These are phyloP conservation scores for Cotesia typhae DNA, from an alignment of 1,140 invertebrate genomes.

Conservation along the genomic window DNA sequence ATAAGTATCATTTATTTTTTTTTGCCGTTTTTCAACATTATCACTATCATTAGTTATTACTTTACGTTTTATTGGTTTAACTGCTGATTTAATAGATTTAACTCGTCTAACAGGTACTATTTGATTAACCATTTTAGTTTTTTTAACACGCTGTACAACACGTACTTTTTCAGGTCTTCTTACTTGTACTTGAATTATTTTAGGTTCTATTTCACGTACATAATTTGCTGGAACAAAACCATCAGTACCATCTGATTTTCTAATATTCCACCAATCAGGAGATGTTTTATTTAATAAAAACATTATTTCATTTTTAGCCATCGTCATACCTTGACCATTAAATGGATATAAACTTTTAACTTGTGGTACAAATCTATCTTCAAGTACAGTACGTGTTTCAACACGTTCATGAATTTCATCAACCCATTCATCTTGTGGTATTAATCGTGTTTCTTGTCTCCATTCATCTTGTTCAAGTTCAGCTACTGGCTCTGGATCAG, in stretches of 20 bases:
- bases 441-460: slow-evolving; percentile 79
- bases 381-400: slow-evolving; percentile 83
- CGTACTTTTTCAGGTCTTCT: slow-evolving; percentile 84
- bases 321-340: slow-evolving; percentile 91
- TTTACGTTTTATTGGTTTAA: slow-evolving; percentile 67
- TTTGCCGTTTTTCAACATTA: slow-evolving; percentile 84
- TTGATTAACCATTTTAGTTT: slow-evolving; percentile 87
- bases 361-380: slow-evolving; percentile 89
- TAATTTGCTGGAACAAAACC: slow-evolving; percentile 99
- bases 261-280: slow-evolving; percentile 97
- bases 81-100: slow-evolving; percentile 66
- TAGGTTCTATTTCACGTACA: slow-evolving; percentile 91
- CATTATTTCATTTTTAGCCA: slow-evolving; percentile 89
- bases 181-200: slow-evolving; percentile 84
- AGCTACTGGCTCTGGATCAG: slow-evolving; percentile 71
- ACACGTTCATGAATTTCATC: slow-evolving; percentile 88
- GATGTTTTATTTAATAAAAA: slow-evolving; percentile 95
- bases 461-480: slow-evolving; percentile 78
- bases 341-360: slow-evolving; percentile 90
- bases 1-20: slow-evolving; percentile 83
- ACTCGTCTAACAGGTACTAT: slow-evolving; percentile 78
- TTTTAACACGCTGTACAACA: slow-evolving; percentile 85
- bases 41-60: slow-evolving; percentile 70
- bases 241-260: slow-evolving; percentile 89
- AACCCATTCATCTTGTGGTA: slow-evolving; percentile 90